Percentiles rank a stretch among this genome's conserved stretches.
Evolutionary conservation across 1,140 invertebrate species (phyloP).

Genomic region (Caenorhabditis brenneri): DNA sequence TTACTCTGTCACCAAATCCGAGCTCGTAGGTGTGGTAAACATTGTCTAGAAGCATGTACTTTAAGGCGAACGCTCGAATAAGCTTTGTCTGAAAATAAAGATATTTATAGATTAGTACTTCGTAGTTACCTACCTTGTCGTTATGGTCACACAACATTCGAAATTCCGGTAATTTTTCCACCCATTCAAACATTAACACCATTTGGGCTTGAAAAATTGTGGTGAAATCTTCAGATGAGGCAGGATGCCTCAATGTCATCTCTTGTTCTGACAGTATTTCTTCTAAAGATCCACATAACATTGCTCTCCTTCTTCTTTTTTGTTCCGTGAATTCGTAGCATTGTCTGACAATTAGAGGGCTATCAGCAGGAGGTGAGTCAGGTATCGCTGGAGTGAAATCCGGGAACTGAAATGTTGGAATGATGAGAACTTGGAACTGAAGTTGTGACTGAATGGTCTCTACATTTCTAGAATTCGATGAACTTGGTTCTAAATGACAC

Average conservation of each 20-base stretch:
- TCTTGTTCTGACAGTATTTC: conserved; percentile 62
- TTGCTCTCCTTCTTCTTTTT: conserved; percentile 59
- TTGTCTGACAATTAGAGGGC: conserved; percentile 47
- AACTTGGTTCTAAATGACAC: too few relatives aligned
- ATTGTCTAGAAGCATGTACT: conserved; percentile 65
- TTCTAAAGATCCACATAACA: conserved; percentile 65
- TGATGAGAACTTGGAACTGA: too few relatives aligned
- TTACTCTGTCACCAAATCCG: conserved; percentile 32
- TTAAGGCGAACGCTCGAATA: conserved; percentile 60
- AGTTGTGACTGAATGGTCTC: too few relatives aligned
- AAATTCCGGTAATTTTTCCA: conserved; percentile 59
- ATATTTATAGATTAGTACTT: not conserved
- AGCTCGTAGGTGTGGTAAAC: conserved; percentile 65
- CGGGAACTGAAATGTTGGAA: too few relatives aligned
- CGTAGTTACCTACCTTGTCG: conserved; percentile 56
- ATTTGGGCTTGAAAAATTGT: conserved; percentile 59
- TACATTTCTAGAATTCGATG: too few relatives aligned
- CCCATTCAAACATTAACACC: conserved; percentile 64
- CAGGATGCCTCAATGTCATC: conserved; percentile 49
- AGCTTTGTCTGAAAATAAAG: conserved; percentile 58
- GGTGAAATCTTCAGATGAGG: conserved; percentile 59
- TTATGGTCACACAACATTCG: conserved; percentile 52
- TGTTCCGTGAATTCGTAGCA: conserved; percentile 63
- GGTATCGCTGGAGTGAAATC: conserved; percentile 48
- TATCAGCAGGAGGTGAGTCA: conserved; percentile 44